Percentiles rank a stretch among this genome's conserved stretches.
Conservation (phyloP, 2,797 vertebrate species). For the Girardinus metallicus region DNA sequence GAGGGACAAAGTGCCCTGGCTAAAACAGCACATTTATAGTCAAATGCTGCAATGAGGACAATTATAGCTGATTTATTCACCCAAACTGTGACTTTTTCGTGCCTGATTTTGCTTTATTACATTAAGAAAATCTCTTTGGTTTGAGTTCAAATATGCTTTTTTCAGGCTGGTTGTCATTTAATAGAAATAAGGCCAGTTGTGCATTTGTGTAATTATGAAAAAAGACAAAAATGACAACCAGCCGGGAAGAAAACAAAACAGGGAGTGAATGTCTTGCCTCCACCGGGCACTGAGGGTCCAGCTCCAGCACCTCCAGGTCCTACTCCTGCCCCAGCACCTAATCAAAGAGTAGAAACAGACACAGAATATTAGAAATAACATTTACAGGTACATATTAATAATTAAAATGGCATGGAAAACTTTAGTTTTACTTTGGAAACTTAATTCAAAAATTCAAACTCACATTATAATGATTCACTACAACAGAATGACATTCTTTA, state of each 20-base stretch:
- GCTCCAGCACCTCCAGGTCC: constrained; percentile 62
- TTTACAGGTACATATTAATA: background rate
- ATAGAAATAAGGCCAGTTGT: constrained; percentile 11
- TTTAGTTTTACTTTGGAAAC: background rate
- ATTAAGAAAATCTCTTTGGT: constrained; percentile 6
- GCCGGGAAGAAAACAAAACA: too few relatives aligned
- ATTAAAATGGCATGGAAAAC: background rate
- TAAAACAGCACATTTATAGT: constrained; percentile 19
- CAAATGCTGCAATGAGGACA: constrained; percentile 11
- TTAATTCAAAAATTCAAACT: background rate
- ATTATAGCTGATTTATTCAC: constrained; percentile 28
- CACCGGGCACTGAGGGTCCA: constrained; percentile 58
- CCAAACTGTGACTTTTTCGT: background rate
- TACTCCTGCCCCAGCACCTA: constrained; percentile 58
- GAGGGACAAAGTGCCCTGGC: constrained; percentile 21
- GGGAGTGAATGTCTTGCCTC: constrained; percentile 50
- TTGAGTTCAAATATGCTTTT: background rate
- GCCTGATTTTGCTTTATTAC: background rate
- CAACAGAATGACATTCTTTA: background rate
- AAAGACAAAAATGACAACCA: too few relatives aligned
- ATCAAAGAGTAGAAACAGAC: constrained; percentile 24
- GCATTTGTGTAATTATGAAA: background rate
- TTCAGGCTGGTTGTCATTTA: constrained; percentile 10
- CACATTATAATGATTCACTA: background rate
- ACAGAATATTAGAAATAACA: background rate